Percentiles rank a stretch among this genome's conserved stretches.
Evolutionary conservation across 2,113 vertebrate species (phyloP).

Genomic region (Carassius gibelio): DNA sequence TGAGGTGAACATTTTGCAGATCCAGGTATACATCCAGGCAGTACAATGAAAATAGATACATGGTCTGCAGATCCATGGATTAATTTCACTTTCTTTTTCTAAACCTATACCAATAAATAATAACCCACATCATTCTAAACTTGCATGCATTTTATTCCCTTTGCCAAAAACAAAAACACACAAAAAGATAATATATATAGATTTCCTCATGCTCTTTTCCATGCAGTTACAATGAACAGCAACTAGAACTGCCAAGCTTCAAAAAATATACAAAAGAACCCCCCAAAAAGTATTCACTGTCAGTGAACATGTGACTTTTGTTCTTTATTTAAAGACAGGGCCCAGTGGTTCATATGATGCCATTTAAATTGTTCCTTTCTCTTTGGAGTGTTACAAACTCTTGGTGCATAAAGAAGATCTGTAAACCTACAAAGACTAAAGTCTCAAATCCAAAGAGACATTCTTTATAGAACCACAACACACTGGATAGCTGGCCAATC

Average conservation of each 20-base stretch:
- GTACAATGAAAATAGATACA: slow-evolving; percentile 31
- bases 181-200: not conserved
- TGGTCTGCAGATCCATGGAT: slow-evolving; percentile 3
- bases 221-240: not conserved
- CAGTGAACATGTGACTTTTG: not conserved
- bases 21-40: slow-evolving; percentile 25
- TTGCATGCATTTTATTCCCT: not conserved
- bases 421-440: too few relatives aligned
- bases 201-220: not conserved
- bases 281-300: not conserved
- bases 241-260: not conserved
- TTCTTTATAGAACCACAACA: too few relatives aligned
- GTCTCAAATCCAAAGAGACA: too few relatives aligned
- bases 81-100: not conserved
- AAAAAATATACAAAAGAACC: not conserved
- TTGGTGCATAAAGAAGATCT: too few relatives aligned
- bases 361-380: too few relatives aligned
- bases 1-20: slow-evolving; percentile 48
- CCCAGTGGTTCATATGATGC: not conserved
- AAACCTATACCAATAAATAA: not conserved
- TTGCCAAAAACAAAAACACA: not conserved
- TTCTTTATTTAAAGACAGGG: not conserved
- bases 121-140: not conserved
- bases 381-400: too few relatives aligned
- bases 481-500: too few relatives aligned